phyloP scores from a whole-genome alignment of 2,113 vertebrate genomes.

The Spilogale gracilis region DNA sequence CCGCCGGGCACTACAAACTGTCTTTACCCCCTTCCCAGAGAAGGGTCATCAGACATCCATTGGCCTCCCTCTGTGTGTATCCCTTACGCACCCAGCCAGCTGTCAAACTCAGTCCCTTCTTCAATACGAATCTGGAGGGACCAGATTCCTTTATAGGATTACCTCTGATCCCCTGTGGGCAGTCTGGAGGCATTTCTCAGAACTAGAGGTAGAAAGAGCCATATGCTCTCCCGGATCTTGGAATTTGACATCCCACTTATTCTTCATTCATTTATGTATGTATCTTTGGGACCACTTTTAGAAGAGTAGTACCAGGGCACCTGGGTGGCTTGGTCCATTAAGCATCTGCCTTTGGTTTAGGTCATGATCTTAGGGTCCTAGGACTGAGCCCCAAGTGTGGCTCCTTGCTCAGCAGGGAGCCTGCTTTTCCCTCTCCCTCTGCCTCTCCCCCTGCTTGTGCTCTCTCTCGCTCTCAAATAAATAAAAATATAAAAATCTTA shows the following conservation, averaged over 20 bases:
- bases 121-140: background rate
- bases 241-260: accelerated
- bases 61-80: background rate
- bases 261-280: background rate
- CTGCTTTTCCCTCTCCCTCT: no score
- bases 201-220: background rate
- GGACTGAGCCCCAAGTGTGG: no score
- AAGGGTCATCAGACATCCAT: background rate
- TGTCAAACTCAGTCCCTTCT: background rate
- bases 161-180: background rate
- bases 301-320: background rate
- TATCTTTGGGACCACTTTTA: background rate
- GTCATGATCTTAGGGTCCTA: no score
- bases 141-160: background rate
- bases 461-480: no score
- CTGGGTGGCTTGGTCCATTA: no score
- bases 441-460: no score
- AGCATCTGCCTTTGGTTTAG: no score
- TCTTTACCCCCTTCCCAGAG: background rate
- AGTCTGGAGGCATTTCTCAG: background rate
- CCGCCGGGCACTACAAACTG: accelerated
- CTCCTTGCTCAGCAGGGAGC: no score
- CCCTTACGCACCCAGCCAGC: background rate
- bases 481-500: no score
- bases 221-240: background rate